These are phyloP conservation scores for Acanthosepion lycidas DNA, from an alignment of 2,888 invertebrate genomes.

Conservation along the genomic window DNA sequence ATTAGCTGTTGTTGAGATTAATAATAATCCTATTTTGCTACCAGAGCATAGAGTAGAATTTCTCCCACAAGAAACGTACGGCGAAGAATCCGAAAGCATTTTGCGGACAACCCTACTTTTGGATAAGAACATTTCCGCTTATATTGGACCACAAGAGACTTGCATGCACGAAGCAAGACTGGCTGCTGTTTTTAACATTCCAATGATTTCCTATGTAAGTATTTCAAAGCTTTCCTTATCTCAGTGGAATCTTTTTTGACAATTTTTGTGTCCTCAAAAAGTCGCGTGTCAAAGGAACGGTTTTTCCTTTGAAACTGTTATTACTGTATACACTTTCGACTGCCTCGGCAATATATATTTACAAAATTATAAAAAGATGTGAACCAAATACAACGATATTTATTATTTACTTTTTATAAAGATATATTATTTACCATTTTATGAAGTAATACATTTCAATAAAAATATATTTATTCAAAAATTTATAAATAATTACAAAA, in stretches of 20 bases:
- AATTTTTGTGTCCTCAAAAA: not conserved
- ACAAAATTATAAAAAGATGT: too few relatives aligned
- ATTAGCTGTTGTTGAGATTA: slow-evolving; percentile 87
- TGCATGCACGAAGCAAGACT: slow-evolving; percentile 92
- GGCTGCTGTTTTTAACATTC: slow-evolving; percentile 93
- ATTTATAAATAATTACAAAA: too few relatives aligned
- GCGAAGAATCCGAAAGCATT: slow-evolving; percentile 90
- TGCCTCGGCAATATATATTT: too few relatives aligned
- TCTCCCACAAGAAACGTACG: slow-evolving; percentile 90
- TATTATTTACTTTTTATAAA: too few relatives aligned
- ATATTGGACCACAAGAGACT: slow-evolving; percentile 92
- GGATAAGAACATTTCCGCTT: slow-evolving; percentile 88
- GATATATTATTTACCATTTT: too few relatives aligned
- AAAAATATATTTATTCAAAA: too few relatives aligned
- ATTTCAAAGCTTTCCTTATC: slow-evolving; percentile 37
- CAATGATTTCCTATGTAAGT: slow-evolving; percentile 97
- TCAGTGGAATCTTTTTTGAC: not conserved
- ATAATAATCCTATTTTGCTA: slow-evolving; percentile 68
- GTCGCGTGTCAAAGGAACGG: too few relatives aligned
- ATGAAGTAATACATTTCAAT: too few relatives aligned
- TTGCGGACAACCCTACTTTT: slow-evolving; percentile 86
- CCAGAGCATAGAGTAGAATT: slow-evolving; percentile 86
- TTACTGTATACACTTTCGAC: too few relatives aligned
- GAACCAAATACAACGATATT: too few relatives aligned
- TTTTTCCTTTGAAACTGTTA: too few relatives aligned